Percentiles rank a stretch among this genome's conserved stretches.
These are phyloP conservation scores for Columba livia DNA, from an alignment of 2,113 vertebrate genomes.

Conservation along the genomic window DNA sequence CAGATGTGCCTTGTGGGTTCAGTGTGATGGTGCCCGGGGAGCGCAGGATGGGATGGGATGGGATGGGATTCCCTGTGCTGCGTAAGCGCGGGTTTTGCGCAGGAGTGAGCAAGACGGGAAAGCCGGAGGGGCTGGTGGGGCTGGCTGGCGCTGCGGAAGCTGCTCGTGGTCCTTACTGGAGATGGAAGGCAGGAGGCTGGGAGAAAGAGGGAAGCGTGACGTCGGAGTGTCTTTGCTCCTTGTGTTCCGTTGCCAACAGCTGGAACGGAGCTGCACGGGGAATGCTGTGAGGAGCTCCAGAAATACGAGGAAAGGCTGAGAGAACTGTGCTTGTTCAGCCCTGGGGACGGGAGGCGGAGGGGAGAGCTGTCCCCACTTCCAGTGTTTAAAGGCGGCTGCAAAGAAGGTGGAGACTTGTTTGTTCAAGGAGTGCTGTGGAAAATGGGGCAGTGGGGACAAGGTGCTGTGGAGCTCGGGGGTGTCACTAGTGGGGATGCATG, in stretches of 20 bases:
- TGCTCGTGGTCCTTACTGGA: background rate
- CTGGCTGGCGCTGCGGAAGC: background rate
- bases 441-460: no score
- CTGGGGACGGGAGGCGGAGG: no score
- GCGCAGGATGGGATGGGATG: background rate
- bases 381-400: no score
- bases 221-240: background rate
- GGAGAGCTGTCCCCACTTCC: no score
- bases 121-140: background rate
- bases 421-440: no score
- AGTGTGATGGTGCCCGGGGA: background rate
- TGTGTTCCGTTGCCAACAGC: background rate
- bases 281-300: background rate
- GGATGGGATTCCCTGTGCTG: background rate
- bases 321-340: no score
- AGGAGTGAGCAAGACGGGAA: background rate
- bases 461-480: background rate
- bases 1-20: background rate
- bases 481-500: rapidly evolving
- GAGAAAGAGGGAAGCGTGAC: background rate
- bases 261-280: background rate
- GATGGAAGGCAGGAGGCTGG: background rate
- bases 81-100: background rate
- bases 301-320: background rate
- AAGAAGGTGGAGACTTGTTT: no score